Base-by-base conservation (phyloP, 2,888 invertebrate species). In the Spialia ferax region DNA sequence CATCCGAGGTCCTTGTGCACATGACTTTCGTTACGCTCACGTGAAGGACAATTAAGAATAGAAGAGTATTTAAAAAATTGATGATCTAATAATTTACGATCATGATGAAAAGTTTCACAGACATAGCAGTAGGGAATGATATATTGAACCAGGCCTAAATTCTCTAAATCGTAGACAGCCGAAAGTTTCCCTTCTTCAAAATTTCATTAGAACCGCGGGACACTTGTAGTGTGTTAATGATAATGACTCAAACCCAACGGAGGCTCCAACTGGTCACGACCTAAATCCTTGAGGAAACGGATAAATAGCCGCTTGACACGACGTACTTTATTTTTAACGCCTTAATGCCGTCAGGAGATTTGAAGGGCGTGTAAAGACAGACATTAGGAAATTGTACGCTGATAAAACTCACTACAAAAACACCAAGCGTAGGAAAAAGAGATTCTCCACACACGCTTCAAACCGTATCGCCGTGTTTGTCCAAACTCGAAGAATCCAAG, bases 401-500 rank as follows among this genome's bases (percentile, higher is more conserved):
- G 32, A 67, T 67, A 61, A 67, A 67, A 55, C 67, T 61, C 45
- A 32, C 54, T 29, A 68, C 70, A 73, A 71, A 70, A 66, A 71
- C 71, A 69, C 72, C 56, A 67, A 71, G 66, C 74, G 67, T 70
- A 66, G 69, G 67, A 70, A 70, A 71, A 68, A 68, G 38, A 77
- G 76, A 89, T 90, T 88, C 81, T 83, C 79, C 82, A 88, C 87
- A 85, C 88, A 77, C 78, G 72, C 74, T 81, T 76, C 81, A 84
- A 86, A 85, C 83, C 83, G 79, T 85, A 86, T 77, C 86, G 79
- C 81, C 81, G 80, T 90, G 86, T 90, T 89, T 90, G 88, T 78
- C 86, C 81, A 85, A 85, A 62, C 61, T 62, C 7, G 50, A 68
- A 50, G 61, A 62, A 62, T 48, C 50, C 48, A 48, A 62, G 38